Evolutionary conservation across 2,113 vertebrate genomes (phyloP).

Genomic region (Scartelaos histophorus): DNA sequence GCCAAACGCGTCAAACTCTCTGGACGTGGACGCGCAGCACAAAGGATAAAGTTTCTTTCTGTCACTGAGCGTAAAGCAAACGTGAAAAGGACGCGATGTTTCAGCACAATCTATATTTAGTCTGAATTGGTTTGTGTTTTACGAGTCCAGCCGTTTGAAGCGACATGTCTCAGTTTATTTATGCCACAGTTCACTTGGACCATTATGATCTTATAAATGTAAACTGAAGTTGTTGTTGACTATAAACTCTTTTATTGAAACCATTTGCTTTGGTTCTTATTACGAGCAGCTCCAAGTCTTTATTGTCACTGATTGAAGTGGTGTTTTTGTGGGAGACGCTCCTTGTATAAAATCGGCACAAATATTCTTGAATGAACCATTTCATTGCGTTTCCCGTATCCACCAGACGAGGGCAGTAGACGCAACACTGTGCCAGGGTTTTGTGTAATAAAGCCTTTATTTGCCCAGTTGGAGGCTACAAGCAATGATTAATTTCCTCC

Average conservation of each 20-base stretch:
- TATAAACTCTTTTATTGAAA: background rate
- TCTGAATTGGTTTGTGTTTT: background rate
- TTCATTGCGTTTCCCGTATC: slow-evolving; percentile 25
- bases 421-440: slow-evolving; percentile 27
- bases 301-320: background rate
- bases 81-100: slow-evolving; percentile 1
- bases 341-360: slow-evolving; percentile 18
- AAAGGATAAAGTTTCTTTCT: slow-evolving; percentile 56
- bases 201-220: background rate
- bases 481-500: slow-evolving; percentile 17
- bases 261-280: background rate
- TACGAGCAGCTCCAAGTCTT: background rate
- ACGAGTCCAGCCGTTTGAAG: background rate
- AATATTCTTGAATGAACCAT: slow-evolving; percentile 54
- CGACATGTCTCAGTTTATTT: slow-evolving; percentile 1
- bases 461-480: slow-evolving; percentile 15
- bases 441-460: slow-evolving; percentile 23
- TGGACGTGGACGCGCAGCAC: slow-evolving; percentile 23
- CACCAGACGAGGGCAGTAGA: slow-evolving; percentile 62
- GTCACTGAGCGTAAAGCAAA: background rate
- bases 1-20: slow-evolving; percentile 16
- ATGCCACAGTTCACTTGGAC: background rate
- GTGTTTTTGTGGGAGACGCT: background rate
- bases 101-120: slow-evolving; percentile 7
- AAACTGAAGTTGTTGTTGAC: background rate